Percentiles rank a stretch among this genome's conserved stretches.
phyloP scores from a whole-genome alignment of 64 coral and sea anemone genomes.

The Hydrozoanthus tunicans region DNA sequence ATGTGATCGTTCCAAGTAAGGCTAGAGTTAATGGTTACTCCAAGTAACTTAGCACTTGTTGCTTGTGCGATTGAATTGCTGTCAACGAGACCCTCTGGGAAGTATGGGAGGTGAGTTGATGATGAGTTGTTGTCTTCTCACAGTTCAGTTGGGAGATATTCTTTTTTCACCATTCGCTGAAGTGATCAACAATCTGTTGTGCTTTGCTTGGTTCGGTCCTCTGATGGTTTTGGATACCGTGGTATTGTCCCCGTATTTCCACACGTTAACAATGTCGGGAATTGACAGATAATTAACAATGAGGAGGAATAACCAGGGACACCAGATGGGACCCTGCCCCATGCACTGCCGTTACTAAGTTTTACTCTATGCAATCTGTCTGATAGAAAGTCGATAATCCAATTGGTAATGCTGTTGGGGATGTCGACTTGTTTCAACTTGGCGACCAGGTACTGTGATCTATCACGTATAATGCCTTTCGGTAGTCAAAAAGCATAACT shows the following conservation, averaged over 20 bases:
- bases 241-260: too few species aligned
- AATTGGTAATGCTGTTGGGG: background rate
- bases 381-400: background rate
- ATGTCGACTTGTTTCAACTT: background rate
- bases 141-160: conserved; percentile 15
- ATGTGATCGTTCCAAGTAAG: conserved; percentile 63
- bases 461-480: conserved; percentile 1
- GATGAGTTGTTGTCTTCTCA: background rate
- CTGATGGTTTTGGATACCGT: too few species aligned
- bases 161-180: conserved; percentile 7
- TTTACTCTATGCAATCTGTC: background rate
- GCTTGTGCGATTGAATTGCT: conserved; percentile 22
- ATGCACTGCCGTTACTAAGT: background rate
- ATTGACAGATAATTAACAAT: too few species aligned
- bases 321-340: background rate
- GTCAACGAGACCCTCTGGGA: conserved; percentile 10
- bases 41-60: conserved; percentile 47
- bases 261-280: too few species aligned
- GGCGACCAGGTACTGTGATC: background rate
- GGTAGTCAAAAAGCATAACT: background rate
- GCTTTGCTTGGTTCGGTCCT: too few species aligned
- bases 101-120: background rate
- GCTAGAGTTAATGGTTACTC: conserved; percentile 45
- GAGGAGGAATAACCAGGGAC: background rate
- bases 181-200: background rate